Conservation (phyloP, 2,888 invertebrate species). For the Bellardia bayeri region DNA sequence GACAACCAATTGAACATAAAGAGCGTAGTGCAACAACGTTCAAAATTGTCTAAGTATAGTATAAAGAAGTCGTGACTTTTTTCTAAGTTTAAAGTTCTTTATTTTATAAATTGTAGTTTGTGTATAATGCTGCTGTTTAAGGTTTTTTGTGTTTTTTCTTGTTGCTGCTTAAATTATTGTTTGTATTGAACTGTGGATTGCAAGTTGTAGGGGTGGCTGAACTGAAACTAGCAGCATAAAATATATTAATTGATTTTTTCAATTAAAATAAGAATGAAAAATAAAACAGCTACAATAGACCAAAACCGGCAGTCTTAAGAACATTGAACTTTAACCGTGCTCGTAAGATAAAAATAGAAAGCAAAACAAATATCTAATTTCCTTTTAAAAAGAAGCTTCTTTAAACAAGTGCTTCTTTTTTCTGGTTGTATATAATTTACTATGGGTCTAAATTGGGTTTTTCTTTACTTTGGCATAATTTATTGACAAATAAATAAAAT, state of each 20-base stretch:
- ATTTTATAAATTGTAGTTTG: conserved; percentile 39
- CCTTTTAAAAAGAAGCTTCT: neutral
- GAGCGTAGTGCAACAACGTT: conserved; percentile 26
- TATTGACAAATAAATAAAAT: no score
- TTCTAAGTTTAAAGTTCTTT: conserved; percentile 53
- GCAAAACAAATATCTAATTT: neutral
- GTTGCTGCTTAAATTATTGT: conserved; percentile 8
- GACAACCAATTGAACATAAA: conserved; percentile 57
- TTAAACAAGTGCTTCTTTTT: conserved; percentile 49
- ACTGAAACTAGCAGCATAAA: conserved; percentile 51
- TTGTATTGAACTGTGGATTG: conserved; percentile 2
- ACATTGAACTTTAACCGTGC: conserved; percentile 41
- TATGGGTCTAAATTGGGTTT: neutral
- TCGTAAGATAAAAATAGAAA: conserved; percentile 22
- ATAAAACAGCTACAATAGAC: conserved; percentile 1
- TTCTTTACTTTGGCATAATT: no score
- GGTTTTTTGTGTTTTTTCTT: conserved; percentile 1
- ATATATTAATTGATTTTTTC: conserved; percentile 72
- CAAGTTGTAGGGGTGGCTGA: conserved; percentile 12
- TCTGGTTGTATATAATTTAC: neutral
- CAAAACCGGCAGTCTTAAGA: conserved; percentile 6
- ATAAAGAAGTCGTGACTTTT: conserved; percentile 69
- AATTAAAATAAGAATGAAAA: conserved; percentile 55
- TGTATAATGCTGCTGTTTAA: neutral
- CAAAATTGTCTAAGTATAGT: conserved; percentile 59